Evolutionary conservation across 1,140 invertebrate species (phyloP).

Genomic region (Galleria mellonella): DNA sequence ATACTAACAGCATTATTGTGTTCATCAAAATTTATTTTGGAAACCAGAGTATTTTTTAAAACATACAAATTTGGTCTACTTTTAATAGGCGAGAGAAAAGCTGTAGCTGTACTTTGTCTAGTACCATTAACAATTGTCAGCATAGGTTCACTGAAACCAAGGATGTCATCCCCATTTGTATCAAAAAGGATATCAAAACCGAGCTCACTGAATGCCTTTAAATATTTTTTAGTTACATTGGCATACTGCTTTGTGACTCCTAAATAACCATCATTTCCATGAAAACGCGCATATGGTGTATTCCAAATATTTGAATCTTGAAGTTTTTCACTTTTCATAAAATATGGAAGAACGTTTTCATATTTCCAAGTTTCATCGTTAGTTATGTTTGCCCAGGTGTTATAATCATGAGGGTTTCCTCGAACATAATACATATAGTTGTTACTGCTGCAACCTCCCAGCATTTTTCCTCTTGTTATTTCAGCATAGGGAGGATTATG

Average conservation of each 20-base stretch:
- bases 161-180: conserved; percentile 18
- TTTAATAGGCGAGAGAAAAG: conserved; percentile 71
- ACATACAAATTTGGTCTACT: conserved; percentile 72
- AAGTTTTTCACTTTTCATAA: conserved; percentile 21
- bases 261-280: conserved; percentile 17
- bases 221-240: conserved; percentile 6
- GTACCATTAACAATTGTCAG: conserved; percentile 75
- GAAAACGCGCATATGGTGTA: conserved; percentile 1
- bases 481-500: conserved; percentile 76
- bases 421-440: conserved; percentile 86
- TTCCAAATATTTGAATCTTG: conserved; percentile 4
- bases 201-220: conserved; percentile 26
- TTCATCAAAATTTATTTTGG: conserved; percentile 77
- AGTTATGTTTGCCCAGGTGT: conserved; percentile 77
- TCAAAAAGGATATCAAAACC: conserved; percentile 23
- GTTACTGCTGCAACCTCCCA: conserved; percentile 83
- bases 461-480: conserved; percentile 79
- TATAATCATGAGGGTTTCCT: conserved; percentile 75
- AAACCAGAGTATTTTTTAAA: conserved; percentile 25
- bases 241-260: conserved; percentile 16
- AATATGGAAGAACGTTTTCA: conserved; percentile 72
- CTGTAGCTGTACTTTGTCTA: conserved; percentile 75
- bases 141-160: conserved; percentile 37
- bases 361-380: conserved; percentile 81
- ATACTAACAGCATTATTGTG: conserved; percentile 72